A percentile compares a stretch with the other conserved stretches of the same genome.
Evolutionary conservation across 2,113 vertebrate species (phyloP).

Genomic region (Plectropomus leopardus): DNA sequence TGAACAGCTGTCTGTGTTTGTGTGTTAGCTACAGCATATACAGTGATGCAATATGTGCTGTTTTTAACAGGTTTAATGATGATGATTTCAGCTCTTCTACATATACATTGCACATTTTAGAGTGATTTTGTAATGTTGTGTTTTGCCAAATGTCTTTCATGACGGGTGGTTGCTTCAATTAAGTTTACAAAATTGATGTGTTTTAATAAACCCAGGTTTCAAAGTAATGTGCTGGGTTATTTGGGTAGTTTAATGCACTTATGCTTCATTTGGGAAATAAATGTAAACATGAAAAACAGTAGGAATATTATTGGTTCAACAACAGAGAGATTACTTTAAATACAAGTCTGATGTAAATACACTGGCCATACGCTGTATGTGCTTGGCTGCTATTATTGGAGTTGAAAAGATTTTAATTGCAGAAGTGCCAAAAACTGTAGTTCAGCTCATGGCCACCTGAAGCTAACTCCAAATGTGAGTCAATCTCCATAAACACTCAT

Average conservation of each 20-base stretch:
- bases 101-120: neutral
- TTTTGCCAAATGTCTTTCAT: neutral
- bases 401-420: no score
- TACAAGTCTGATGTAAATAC: no score
- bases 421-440: no score
- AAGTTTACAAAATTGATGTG: neutral
- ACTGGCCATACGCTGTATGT: neutral
- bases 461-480: no score
- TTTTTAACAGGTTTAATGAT: constrained; percentile 1
- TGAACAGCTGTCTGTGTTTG: neutral
- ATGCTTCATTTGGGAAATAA: neutral
- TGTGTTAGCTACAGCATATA: neutral
- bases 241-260: constrained; percentile 9
- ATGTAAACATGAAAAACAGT: neutral
- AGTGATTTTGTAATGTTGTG: neutral
- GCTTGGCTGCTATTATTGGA: neutral
- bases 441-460: no score
- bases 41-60: neutral
- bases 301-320: neutral
- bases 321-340: neutral
- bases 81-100: neutral
- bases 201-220: neutral
- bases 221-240: neutral
- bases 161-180: neutral
- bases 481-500: no score